Evolutionary conservation across 2,888 invertebrate genomes (phyloP), one percentile per base, ranked within the genome.

Genomic region (Nomada goodeniana): DNA sequence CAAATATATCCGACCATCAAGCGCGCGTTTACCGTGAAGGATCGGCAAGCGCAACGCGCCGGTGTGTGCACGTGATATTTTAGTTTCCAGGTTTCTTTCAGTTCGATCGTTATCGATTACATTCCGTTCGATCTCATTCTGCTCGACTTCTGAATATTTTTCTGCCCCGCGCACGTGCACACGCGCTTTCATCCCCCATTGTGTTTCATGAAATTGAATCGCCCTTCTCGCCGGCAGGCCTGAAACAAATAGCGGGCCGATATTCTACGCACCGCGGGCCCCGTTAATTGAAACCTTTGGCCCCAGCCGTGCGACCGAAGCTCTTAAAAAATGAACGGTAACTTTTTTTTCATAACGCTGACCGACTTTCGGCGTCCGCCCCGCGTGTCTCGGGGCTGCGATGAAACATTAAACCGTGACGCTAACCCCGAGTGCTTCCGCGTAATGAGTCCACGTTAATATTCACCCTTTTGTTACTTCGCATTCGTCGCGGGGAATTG

Each of bases 1-100:
- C 53, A 64, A 74, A 72, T 76, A 74, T 67, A 36, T 23, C 53
- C 29, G 57, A 44, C 59, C 55, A 75, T 76, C 65, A 71, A 73
- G 60, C 74, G 47, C 57, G 36, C 26, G 60, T 68, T 84, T 67
- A 53, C 70, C 26, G 44, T 55, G 53, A 50, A 15, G 29, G 57
- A 61, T 15, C 9, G 0, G 13, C 57, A 23, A 23, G 4, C 23
- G 3, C 18, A 47, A 9, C 23, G n/a, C 55, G 2, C 10, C 2
- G n/a, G 11, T 20, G 13, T 36, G 1, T 36, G 2, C 42, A 2
- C 23, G 2, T 9, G 18, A 15, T 11, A 44, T 57, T 55, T 47
- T 73, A 65, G 55, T 47, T 57, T 47, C 26, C 55, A 36, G 55
- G 44, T 36, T 47, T 13, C 55, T 15, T 7, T n/a, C 18, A 15